A percentile compares a stretch with the other conserved stretches of the same genome.
Evolutionary conservation across 2,113 vertebrate genomes (phyloP).

Genomic region (Eolophus roseicapilla): DNA sequence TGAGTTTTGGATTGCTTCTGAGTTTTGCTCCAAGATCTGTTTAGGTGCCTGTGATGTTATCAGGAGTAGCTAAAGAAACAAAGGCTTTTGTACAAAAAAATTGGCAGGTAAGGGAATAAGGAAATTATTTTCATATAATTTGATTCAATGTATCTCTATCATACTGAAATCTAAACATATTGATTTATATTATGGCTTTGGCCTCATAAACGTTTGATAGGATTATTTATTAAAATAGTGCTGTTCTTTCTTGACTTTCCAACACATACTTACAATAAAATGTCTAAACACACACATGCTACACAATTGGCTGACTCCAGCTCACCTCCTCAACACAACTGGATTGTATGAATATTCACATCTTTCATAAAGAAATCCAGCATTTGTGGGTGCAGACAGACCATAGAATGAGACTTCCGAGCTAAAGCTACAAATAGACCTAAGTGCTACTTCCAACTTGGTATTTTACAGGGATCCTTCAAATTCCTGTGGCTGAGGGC

Average conservation of each 20-base stretch:
- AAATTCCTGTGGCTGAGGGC: conserved; percentile 10
- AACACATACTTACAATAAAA: not conserved
- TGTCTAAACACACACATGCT: not conserved
- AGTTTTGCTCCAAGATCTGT: not conserved
- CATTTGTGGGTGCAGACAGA: not conserved
- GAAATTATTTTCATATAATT: conserved; percentile 35
- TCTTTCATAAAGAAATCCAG: not conserved
- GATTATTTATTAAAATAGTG: conserved; percentile 28
- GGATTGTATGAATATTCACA: not conserved
- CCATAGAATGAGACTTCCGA: not conserved
- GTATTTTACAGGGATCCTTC: conserved; percentile 27
- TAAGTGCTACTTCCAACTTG: not conserved
- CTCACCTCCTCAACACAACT: not conserved
- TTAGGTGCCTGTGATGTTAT: conserved; percentile 37
- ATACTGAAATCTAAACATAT: conserved; percentile 4
- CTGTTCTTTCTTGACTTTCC: conserved; percentile 26
- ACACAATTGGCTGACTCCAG: not conserved
- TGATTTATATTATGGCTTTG: conserved; percentile 49
- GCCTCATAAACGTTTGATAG: conserved; percentile 40
- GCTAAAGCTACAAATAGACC: not conserved
- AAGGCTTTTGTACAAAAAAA: conserved; percentile 6
- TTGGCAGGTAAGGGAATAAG: conserved; percentile 20
- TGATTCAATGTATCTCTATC: conserved; percentile 24
- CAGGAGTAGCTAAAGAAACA: conserved; percentile 18
- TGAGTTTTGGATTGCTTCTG: not conserved